phyloP scores from a whole-genome alignment of 2,888 invertebrate species.

The Thecocarcelia acutangulata region DNA sequence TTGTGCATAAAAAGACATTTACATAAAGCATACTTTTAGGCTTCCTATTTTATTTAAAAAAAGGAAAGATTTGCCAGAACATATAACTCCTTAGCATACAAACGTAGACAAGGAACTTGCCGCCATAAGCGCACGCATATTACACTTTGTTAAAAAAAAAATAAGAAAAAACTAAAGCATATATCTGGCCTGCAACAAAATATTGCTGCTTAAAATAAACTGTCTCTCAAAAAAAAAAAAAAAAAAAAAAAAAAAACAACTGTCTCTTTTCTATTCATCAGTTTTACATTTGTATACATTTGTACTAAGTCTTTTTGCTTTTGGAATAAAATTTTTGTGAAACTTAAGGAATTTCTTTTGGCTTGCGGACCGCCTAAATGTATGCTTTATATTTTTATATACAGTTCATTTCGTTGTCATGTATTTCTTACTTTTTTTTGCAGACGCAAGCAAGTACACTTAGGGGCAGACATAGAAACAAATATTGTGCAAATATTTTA shows the following conservation, averaged over 20 bases:
- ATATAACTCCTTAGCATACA: no score
- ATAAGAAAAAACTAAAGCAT: background rate
- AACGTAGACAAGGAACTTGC: no score
- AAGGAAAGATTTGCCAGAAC: no score
- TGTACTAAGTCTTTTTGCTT: constrained; percentile 15
- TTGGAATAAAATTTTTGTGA: background rate
- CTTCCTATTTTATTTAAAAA: background rate
- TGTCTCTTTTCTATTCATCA: background rate
- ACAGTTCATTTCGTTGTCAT: constrained; percentile 10
- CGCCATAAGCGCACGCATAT: background rate
- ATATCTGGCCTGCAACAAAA: background rate
- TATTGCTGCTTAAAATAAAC: background rate
- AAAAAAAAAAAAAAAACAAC: no score
- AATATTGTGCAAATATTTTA: no score
- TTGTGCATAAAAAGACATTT: background rate
- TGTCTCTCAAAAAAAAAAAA: no score
- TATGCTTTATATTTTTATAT: constrained; percentile 24
- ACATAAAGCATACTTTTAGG: constrained; percentile 14
- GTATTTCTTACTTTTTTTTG: constrained; percentile 14
- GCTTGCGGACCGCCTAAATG: constrained; percentile 15
- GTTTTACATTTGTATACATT: background rate
- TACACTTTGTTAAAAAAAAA: background rate
- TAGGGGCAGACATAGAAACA: background rate
- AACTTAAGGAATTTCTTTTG: background rate
- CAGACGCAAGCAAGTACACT: background rate